Evolutionary conservation across 2,888 invertebrate species (phyloP), one percentile per base, ranked within the genome.

Genomic region (Chamaedrilus cognettii): DNA sequence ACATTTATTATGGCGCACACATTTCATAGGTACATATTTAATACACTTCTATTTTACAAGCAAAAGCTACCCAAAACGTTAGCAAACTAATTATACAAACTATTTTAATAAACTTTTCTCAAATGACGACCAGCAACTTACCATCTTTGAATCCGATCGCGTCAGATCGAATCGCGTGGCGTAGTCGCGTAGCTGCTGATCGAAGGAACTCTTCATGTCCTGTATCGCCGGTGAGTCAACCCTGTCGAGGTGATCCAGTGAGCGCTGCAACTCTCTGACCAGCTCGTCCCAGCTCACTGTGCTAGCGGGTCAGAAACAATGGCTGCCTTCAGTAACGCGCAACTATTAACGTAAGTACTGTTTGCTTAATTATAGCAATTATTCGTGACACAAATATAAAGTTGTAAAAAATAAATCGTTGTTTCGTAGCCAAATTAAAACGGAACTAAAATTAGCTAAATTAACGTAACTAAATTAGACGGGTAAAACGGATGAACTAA

Each of bases 81-180:
- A n/a, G 42, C 42, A 42, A 11, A 42, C 19, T 42, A 42, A 42
- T 55, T 23, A 7, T 23, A 55, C 55, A 15, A 55, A 55, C 7
- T 15, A 7, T 15, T 55, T 55, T 26, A 7, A 5, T 15, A 5
- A 55, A 55, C 7, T 55, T 55, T 11, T 15, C 28, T 15, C 28
- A 15, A 42, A 19, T 79, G 69, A 60, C 42, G 42, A 42, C 19
- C 19, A 42, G 19, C 19, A 7, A 57, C 62, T 64, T 59, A 79
- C 79, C 75, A 74, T 70, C 3, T 73, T 70, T 2, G 65, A 35
- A 42, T 69, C 59, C 15, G 70, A 69, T 65, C 75, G 74, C 3
- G 79, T 78, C 52, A 79, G 72, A 67, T 81, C 81, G 72, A 78
- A 80, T 58, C 68, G 57, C 49, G 70, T 68, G 4, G 76, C 74